These are phyloP conservation scores for Bubo bubo DNA, from an alignment of 2,113 vertebrate genomes.

Conservation along the genomic window DNA sequence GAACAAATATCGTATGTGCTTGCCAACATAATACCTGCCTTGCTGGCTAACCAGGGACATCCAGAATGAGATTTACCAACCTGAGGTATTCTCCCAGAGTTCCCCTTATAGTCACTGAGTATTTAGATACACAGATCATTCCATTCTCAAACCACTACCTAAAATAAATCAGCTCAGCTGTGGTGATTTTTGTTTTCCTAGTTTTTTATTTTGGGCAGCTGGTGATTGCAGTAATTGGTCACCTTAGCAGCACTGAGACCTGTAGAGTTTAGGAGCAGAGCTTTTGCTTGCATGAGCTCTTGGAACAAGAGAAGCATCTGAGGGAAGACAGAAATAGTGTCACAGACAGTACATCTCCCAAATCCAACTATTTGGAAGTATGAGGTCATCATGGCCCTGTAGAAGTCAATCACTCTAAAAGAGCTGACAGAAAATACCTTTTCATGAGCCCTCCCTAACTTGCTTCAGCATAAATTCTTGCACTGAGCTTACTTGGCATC, in stretches of 20 bases:
- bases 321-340: not conserved
- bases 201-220: not conserved
- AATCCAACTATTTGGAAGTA: not conserved
- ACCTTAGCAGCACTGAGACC: not conserved
- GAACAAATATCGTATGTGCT: accelerated
- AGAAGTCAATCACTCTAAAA: not conserved
- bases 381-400: not conserved
- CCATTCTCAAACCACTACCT: not conserved
- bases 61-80: not conserved
- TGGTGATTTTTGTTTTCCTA: accelerated
- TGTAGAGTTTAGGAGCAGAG: not conserved
- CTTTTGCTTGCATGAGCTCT: not conserved
- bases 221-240: not conserved
- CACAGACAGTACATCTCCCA: not conserved
- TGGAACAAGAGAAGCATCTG: not conserved
- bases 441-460: not conserved
- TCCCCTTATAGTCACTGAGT: not conserved
- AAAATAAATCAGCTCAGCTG: not conserved
- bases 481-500: accelerated
- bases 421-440: not conserved
- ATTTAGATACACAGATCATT: not conserved
- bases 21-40: not conserved
- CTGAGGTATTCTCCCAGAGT: accelerated
- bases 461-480: not conserved
- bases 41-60: accelerated